Base-by-base conservation (phyloP, 2,113 vertebrate genomes). In the Phyllostomus hastatus region DNA sequence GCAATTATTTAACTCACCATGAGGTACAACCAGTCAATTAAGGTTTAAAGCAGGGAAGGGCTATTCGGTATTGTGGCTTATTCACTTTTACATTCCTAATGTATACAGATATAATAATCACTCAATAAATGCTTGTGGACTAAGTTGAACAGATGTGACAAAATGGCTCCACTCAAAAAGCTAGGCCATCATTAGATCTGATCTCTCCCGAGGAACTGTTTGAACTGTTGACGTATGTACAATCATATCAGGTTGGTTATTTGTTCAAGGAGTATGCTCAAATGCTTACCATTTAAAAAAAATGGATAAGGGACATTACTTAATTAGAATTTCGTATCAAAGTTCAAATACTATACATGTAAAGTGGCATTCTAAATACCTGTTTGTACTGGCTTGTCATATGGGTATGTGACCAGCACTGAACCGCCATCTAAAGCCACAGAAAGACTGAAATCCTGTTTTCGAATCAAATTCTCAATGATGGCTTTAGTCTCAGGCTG, bases 351-450 rank as follows among this genome's bases (percentile, higher is more conserved):
- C 22, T 33, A 72, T 48, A 52, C 33, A 80, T 80, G 10, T 69
- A 24, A 88, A 76, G 57, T 79, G n/a, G 19, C 20, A 70, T 2
- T 4, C 31, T 19, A 54, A 70, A 82, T 98, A 99, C 99, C 99
- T 96, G 99, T 98, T 97, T 99, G 99, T 3, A 98, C 98, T 83
- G 99, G 99, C 85, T 99, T 99, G 98, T 99, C 99, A 33, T 99
- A 99, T 0, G 99, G 99, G 94, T 99, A 99, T 8, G 99, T 99
- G 84, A 99, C 99, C 79, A 99, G 98, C 79, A 99, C 98, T 38
- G 99, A 99, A 90, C 99, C 99, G 97, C 99, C 99, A 91, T 99
- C 99, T 10, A 99, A 98, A 1, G 99, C 99, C 38, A 99, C 99
- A 59, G 99, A 99, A 70, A 99, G 99, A 84, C 99, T 99, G 98